These are phyloP conservation scores for Notothenia coriiceps DNA, from an alignment of 2,113 vertebrate genomes.

Conservation along the genomic window DNA sequence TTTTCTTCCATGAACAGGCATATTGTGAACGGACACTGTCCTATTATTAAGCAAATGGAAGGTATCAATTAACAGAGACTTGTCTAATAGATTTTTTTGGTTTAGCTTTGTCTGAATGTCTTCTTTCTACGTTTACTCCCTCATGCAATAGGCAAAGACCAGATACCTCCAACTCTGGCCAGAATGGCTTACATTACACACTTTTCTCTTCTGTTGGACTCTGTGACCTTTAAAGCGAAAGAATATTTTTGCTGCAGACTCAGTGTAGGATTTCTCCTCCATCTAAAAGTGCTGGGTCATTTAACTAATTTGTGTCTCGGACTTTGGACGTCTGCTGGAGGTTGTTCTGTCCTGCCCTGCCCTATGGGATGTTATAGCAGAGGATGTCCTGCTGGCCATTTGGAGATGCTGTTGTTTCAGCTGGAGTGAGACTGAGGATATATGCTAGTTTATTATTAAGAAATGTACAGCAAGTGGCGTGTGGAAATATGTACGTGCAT, in stretches of 20 bases:
- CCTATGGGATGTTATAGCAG: constrained; percentile 33
- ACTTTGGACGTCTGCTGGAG: constrained; percentile 7
- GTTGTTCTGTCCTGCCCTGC: constrained; percentile 35
- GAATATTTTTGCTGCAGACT: constrained; percentile 1
- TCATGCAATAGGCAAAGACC: constrained; percentile 40
- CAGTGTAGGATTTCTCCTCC: constrained; percentile 21
- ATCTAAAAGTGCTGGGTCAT: constrained; percentile 22
- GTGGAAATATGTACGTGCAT: constrained; percentile 1
- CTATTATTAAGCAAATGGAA: constrained; percentile 40
- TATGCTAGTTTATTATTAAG: constrained; percentile 6
- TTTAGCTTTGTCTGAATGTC: constrained; percentile 22
- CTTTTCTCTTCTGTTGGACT: constrained; percentile 20
- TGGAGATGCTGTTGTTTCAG: constrained; percentile 64
- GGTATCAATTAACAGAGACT: constrained; percentile 36
- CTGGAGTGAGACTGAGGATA: constrained; percentile 46
- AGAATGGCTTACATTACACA: constrained; percentile 20
- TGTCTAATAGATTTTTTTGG: neutral
- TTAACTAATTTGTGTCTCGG: constrained; percentile 21
- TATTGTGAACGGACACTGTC: too few relatives aligned
- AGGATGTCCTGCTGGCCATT: constrained; percentile 53
- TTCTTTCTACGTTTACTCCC: constrained; percentile 51
- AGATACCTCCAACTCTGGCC: constrained; percentile 23
- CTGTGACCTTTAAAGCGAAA: constrained; percentile 33
- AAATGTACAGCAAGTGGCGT: neutral
- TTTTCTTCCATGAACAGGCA: too few relatives aligned